Conservation (phyloP, 2,888 invertebrate genomes). For the Cremastinae sp. region DNA sequence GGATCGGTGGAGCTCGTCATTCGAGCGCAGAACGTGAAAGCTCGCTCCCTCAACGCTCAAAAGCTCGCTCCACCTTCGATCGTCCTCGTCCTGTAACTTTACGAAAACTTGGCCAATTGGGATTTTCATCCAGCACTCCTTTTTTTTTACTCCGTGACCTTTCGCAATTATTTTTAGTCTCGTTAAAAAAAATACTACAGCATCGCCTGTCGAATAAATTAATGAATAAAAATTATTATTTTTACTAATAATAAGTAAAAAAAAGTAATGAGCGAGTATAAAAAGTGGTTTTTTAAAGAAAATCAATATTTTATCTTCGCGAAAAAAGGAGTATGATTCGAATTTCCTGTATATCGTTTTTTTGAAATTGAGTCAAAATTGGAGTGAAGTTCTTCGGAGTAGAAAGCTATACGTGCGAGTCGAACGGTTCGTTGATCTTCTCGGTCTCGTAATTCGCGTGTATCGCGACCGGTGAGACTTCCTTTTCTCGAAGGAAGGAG, state of each 20-base stretch:
- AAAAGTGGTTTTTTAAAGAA: too few relatives aligned
- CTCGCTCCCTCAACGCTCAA: slow-evolving; percentile 72
- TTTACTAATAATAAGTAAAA: too few relatives aligned
- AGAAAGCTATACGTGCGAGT: too few relatives aligned
- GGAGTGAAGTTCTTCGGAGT: too few relatives aligned
- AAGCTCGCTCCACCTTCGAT: slow-evolving; percentile 65
- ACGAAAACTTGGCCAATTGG: neutral
- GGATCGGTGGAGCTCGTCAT: slow-evolving; percentile 74
- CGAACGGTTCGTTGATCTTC: slow-evolving; percentile 37
- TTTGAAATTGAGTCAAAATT: too few relatives aligned
- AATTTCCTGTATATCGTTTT: slow-evolving; percentile 59
- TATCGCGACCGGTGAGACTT: slow-evolving; percentile 27
- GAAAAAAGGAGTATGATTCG: slow-evolving; percentile 52
- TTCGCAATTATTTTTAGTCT: too few relatives aligned
- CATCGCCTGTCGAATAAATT: too few relatives aligned
- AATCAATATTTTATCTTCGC: too few relatives aligned
- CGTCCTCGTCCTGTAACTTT: neutral
- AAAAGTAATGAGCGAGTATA: too few relatives aligned
- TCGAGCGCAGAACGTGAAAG: slow-evolving; percentile 71
- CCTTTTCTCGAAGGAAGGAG: slow-evolving; percentile 44
- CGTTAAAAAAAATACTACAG: too few relatives aligned
- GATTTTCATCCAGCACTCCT: too few relatives aligned
- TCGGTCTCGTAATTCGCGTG: slow-evolving; percentile 37
- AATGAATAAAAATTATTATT: too few relatives aligned
- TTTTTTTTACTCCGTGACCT: neutral